Base-by-base conservation (phyloP, 2,797 vertebrate species). In the Varecia variegata region DNA sequence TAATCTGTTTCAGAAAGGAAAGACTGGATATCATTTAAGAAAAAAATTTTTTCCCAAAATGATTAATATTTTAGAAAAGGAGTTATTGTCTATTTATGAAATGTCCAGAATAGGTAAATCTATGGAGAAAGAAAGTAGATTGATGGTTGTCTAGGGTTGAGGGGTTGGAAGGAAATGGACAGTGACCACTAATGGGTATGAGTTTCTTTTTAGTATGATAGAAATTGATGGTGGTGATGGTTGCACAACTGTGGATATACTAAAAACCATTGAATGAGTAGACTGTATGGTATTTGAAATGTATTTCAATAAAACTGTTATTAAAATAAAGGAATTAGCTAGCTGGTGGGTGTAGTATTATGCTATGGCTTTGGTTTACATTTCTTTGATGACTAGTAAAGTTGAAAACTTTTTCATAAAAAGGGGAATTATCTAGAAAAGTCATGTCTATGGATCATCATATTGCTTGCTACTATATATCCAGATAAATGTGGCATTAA, bases 341-440 rank as follows among this genome's bases (percentile, higher is more conserved):
- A 76, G 45, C 27, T 88, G 25, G 32, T 68, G 7, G n/a, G 43
- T 77, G 8, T 52, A 71, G 30, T 83, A 32, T 25, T 54, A 7
- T 67, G 47, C 3, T 10, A 23, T 81, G 67, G 52, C 86, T 82
- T 80, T 90, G 45, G 74, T 90, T 87, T 87, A 35, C 43, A 6
- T 90, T 93, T 85, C 56, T 95, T 21, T 93, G 21, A 70, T 96
- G 60, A 58, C 27, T 73, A 73, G 58, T 73, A 58, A 67, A 68
- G 23, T 68, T 68, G 65, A 70, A 83, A 60, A 50, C 18, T 82
- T 67, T 68, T 43, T 81, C 67, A 91, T 73, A 58, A 38, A 90
- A 86, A 58, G 50, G 52, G 17, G 18, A 30, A 68, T 45, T 73
- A 58, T 65, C 32, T 77, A 47, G 14, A 87, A 94, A 94, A 89